These are phyloP conservation scores for Steatocranus sp. DNA, from an alignment of 2,797 vertebrate species.

Conservation along the genomic window DNA sequence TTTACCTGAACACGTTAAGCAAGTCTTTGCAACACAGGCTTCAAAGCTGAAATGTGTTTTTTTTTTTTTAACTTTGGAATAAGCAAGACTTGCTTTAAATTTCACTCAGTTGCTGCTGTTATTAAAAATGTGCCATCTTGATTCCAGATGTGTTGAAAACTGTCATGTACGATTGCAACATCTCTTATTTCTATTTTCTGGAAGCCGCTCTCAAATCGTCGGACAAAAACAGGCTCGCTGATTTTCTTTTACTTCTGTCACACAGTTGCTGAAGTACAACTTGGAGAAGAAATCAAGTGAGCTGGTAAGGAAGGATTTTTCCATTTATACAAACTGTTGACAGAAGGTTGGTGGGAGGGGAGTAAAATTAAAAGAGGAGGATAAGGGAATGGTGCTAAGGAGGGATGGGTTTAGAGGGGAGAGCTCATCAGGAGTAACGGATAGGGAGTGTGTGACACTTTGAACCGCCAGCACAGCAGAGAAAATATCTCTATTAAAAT, in stretches of 20 bases:
- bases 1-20: background rate
- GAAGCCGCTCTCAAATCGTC: background rate
- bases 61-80: background rate
- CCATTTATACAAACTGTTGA: slow-evolving; percentile 67
- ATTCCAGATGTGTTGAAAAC: background rate
- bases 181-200: background rate
- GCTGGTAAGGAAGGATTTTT: slow-evolving; percentile 83
- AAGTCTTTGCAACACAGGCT: background rate
- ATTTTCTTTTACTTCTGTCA: slow-evolving; percentile 54
- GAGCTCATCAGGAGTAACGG: slow-evolving; percentile 77
- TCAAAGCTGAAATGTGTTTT: rapidly evolving
- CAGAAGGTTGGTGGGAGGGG: slow-evolving; percentile 68
- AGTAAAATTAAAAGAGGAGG: slow-evolving; percentile 56
- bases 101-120: background rate
- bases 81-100: background rate
- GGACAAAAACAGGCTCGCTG: background rate
- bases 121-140: background rate
- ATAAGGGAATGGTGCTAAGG: slow-evolving; percentile 47
- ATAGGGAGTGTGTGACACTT: slow-evolving; percentile 81
- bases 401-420: slow-evolving; percentile 62
- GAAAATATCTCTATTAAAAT: slow-evolving; percentile 83
- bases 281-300: slow-evolving; percentile 91
- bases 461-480: slow-evolving; percentile 72
- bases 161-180: background rate
- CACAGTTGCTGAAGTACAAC: slow-evolving; percentile 90